Evolutionary conservation across 2,113 vertebrate genomes (phyloP).

Genomic region (Serinus canaria): DNA sequence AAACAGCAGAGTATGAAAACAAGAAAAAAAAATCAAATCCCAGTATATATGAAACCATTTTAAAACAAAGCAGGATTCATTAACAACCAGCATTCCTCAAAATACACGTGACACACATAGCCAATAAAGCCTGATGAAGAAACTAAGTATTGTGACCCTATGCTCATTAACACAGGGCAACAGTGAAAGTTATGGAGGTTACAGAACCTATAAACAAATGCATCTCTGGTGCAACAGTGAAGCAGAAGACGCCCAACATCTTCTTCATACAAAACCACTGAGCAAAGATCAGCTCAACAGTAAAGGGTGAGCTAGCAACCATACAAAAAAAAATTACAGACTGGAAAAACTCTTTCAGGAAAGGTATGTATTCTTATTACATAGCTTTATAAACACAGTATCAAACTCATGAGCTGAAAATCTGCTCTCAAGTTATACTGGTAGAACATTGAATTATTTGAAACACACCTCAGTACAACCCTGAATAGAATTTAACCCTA

Average conservation of each 20-base stretch:
- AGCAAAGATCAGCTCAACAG: neutral
- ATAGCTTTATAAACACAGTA: slow-evolving; percentile 15
- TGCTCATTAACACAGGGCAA: slow-evolving; percentile 35
- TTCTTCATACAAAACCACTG: slow-evolving; percentile 1
- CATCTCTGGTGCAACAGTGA: slow-evolving; percentile 6
- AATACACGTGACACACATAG: slow-evolving; percentile 70
- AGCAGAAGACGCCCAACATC: neutral
- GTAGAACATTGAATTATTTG: neutral
- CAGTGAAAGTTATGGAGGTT: slow-evolving; percentile 13
- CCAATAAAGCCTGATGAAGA: slow-evolving; percentile 52
- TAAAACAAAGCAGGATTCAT: slow-evolving; percentile 65
- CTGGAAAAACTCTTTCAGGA: neutral
- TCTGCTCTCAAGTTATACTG: slow-evolving; percentile 37
- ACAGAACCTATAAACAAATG: slow-evolving; percentile 19
- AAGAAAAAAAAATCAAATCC: slow-evolving; percentile 74
- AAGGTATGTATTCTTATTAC: neutral
- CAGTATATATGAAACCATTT: slow-evolving; percentile 67
- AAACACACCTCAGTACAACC: neutral
- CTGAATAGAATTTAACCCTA: slow-evolving; percentile 20
- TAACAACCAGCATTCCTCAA: slow-evolving; percentile 66
- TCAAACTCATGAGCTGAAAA: slow-evolving; percentile 31
- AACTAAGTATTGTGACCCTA: slow-evolving; percentile 14
- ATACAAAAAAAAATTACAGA: neutral
- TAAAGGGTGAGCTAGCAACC: neutral
- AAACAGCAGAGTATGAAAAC: slow-evolving; percentile 79